Evolutionary conservation across 2,888 invertebrate species (phyloP), one percentile per base, ranked within the genome.

Genomic region (Malthinus flaveolus): DNA sequence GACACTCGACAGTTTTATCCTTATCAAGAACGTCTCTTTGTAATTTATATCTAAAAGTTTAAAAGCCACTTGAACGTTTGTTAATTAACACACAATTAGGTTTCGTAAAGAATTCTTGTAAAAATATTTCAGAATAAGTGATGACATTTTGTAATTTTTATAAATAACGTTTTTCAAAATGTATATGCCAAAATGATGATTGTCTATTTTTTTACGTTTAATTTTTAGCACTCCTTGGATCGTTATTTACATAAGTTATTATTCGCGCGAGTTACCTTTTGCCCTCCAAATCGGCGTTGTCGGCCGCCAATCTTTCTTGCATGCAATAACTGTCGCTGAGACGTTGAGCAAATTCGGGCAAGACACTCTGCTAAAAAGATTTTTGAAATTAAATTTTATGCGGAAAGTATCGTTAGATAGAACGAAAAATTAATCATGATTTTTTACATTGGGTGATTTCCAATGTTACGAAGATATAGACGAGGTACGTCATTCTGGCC

Each of bases 281-380:
- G 49, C 84, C 84, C 78, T 88, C 87, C 66, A 88, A 77, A 68
- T 85, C 82, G 9, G 85, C 86, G 74, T 88, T 88, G 75, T 87
- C 87, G 5, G 83, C 81, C 0, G 84, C 87, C 49, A 88, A 77
- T 73, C 83, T 85, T 72, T 88, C 87, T 69, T 88, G 87, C 84
- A 87, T 84, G 64, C 82, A 83, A 73, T 87, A 84, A 66, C 86
- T 85, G 71, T 87, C 86, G 58, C 79, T 83, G 58, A 88, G 77
- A 69, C 84, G 84, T 66, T 84, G 81, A 7, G 85, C 80, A 50
- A 82, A 71, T 65, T 73, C 68, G 7, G 75, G 74, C 63, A 75
- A 64, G 4, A 69, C 65, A 7, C 66, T 55, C 70, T 73, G 62
- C 42, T 58, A 32, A 55, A 47, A 37, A 42, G n/a, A 59, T 34